Evolutionary conservation across 2,888 invertebrate genomes (phyloP), one percentile per base, ranked within the genome.

Genomic region (Nasonia oneida): DNA sequence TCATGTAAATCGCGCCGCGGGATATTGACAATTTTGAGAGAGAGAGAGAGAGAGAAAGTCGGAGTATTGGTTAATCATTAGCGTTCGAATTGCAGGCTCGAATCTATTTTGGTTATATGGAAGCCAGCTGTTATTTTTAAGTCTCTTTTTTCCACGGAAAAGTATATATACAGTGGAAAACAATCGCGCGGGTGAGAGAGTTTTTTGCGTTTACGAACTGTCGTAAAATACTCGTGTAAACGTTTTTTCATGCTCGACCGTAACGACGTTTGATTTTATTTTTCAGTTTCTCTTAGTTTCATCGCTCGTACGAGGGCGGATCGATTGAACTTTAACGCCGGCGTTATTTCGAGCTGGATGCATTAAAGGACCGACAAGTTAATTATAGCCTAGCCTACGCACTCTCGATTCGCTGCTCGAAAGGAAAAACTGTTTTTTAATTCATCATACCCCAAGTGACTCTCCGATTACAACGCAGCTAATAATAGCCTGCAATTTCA

Each of bases 1-100:
- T 12, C 23, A 67, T 67, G 67, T 33, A 67, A 29, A 67, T 67
- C 5, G 29, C 33, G 8, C 33, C 14, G n/a, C n/a, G 67, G 33
- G 33, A 29, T 67, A 67, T 67, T 67, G 67, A 67, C 67, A 67
- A 67, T 67, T 29, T 67, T 14, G 67, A 12, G 14, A 64, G 29
- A 23, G 23, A 23, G 29, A 23, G 23, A 23, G 23, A 23, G 23
- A 12, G 29, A 64, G 67, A 67, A 67, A 14, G 67, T 29, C 33
- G 33, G 14, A 6, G 4, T 12, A 67, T 67, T 29, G 33, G 29
- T 29, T 29, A 67, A 67, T 67, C 67, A 33, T 67, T 67, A 33
- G n/a, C 33, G 29, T 67, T 67, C 33, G 12, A 67, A 67, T 67
- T 67, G 29, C 64, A 33, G 14, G 14, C 2, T n/a, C 8, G 2